Evolutionary conservation across 2,888 invertebrate genomes (phyloP), one percentile per base, ranked within the genome.

Genomic region (Cheilosia urbana): DNA sequence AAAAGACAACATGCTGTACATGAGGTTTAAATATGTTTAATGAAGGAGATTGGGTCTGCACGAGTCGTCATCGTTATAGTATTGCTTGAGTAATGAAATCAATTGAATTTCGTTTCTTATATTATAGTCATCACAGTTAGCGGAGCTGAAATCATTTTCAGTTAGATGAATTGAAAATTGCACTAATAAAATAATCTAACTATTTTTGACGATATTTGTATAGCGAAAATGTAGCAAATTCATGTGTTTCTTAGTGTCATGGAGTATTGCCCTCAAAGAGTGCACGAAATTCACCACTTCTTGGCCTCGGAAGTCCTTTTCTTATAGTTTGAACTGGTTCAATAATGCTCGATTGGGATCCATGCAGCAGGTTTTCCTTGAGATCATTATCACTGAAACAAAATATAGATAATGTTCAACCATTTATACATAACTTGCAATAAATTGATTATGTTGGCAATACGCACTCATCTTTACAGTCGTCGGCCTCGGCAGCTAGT

Each of bases 401-500:
- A 57, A 58, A 40, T 4, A 60, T 21, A 11, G 21, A 13, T 21
- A 49, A 24, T 1, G 51, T 11, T 17, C 40, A 73, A 49, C 3
- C 2, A 45, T 15, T 37, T n/a, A 55, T 58, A 42, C 45, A 6
- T 7, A 55, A 17, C 7, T 19, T 13, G 40, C 24, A 15, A 42
- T 49, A 19, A 17, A n/a, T 42, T 7, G 24, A 11, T 57, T 57
- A 27, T 19, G 13, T 2, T 6, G 4, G 13, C 1, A 42, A 24
- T 40, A 89, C 91, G 89, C 88, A 91, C 91, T 91, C 91, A 88
- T 91, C 91, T 89, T 92, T 92, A 88, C 92, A 92, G 80, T 97
- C 96, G 89, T 97, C 97, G 72, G 97, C 97, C 93, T 97, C 97
- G 82, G 97, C 97, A 75, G 98, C 97, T 89, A 98, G 94, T 87